These are phyloP conservation scores for Leptinotarsa texana DNA, from an alignment of 1,140 invertebrate species.

Conservation along the genomic window DNA sequence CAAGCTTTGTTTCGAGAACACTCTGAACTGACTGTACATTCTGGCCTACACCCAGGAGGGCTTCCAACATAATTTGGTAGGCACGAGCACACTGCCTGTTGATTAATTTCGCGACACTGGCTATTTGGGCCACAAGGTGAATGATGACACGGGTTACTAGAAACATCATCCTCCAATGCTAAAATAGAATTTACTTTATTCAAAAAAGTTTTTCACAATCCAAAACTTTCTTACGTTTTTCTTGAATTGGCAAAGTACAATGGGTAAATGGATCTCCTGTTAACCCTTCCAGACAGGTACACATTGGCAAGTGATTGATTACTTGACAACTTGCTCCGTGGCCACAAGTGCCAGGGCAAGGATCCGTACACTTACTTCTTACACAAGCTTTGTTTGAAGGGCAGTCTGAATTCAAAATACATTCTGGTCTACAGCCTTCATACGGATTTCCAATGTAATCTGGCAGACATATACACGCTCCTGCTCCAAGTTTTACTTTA, in stretches of 20 bases:
- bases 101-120: slow-evolving; percentile 72
- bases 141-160: slow-evolving; percentile 70
- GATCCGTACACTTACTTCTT: slow-evolving; percentile 66
- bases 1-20: slow-evolving; percentile 79
- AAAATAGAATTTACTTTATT: slow-evolving; percentile 21
- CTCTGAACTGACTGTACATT: slow-evolving; percentile 80
- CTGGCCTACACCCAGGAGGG: slow-evolving; percentile 78
- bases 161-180: slow-evolving; percentile 44
- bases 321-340: slow-evolving; percentile 66
- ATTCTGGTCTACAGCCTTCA: slow-evolving; percentile 69
- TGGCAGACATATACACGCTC: slow-evolving; percentile 68
- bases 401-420: slow-evolving; percentile 67
- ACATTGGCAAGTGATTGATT: slow-evolving; percentile 62
- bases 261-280: slow-evolving; percentile 66
- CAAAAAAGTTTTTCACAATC: not conserved
- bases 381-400: slow-evolving; percentile 63
- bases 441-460: slow-evolving; percentile 76
- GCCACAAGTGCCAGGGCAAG: slow-evolving; percentile 69
- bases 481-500: slow-evolving; percentile 62
- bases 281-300: slow-evolving; percentile 62
- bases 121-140: slow-evolving; percentile 83
- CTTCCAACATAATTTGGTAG: slow-evolving; percentile 77
- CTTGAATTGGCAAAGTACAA: slow-evolving; percentile 54
- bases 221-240: slow-evolving; percentile 37
- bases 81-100: slow-evolving; percentile 79